These are phyloP conservation scores for Numenius arquata DNA, from an alignment of 2,113 vertebrate genomes.

Conservation along the genomic window DNA sequence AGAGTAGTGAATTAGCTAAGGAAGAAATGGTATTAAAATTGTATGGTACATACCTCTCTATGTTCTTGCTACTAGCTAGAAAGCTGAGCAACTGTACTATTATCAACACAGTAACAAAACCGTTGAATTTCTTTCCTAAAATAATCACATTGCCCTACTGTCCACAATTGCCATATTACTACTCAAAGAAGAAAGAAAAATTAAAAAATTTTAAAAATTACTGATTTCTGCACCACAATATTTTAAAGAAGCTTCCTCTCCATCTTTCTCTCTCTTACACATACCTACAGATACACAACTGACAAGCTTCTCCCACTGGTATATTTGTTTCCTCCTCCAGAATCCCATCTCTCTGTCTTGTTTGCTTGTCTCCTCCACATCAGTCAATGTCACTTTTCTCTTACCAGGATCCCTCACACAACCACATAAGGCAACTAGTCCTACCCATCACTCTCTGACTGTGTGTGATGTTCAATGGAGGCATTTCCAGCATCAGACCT, in stretches of 20 bases:
- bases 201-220: not conserved
- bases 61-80: not conserved
- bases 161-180: not conserved
- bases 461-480: accelerated
- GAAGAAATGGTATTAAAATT: not conserved
- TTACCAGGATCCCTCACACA: not conserved
- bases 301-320: not conserved
- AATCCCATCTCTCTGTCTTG: not conserved
- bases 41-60: not conserved
- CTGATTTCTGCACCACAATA: not conserved
- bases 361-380: not conserved
- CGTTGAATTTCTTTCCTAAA: not conserved
- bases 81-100: not conserved
- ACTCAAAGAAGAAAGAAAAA: not conserved
- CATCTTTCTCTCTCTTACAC: not conserved
- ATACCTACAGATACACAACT: not conserved
- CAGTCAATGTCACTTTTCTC: not conserved
- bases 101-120: not conserved
- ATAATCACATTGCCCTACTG: not conserved
- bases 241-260: not conserved
- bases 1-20: not conserved
- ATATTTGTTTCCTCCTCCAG: not conserved
- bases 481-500: not conserved
- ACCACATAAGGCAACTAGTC: not conserved
- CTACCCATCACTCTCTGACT: not conserved